Conservation (phyloP, 2,113 vertebrate genomes). For the Labeo rohita region DNA sequence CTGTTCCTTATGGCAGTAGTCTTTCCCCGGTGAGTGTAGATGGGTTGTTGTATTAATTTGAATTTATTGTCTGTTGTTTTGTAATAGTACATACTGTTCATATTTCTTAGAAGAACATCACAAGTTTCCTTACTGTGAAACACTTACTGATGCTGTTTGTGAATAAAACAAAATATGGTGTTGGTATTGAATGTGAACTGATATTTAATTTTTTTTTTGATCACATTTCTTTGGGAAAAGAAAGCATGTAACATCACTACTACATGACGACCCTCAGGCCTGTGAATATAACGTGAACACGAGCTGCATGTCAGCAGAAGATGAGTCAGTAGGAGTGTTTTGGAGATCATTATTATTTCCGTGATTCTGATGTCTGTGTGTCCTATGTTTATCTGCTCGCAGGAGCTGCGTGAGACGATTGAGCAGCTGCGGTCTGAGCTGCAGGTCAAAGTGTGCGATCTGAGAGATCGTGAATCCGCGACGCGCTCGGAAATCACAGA, state of each 20-base stretch:
- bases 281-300: too few species aligned
- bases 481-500: conserved; percentile 71
- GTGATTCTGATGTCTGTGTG: too few species aligned
- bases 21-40: neutral
- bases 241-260: too few species aligned
- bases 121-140: neutral
- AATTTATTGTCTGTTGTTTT: neutral
- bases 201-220: neutral
- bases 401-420: conserved; percentile 85
- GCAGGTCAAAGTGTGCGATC: conserved; percentile 79
- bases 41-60: too few species aligned
- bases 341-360: too few species aligned
- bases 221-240: neutral
- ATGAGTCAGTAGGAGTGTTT: too few species aligned
- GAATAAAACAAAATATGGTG: neutral
- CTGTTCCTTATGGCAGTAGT: neutral
- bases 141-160: neutral
- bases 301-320: too few species aligned
- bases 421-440: conserved; percentile 83
- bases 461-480: conserved; percentile 79
- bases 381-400: neutral
- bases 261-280: too few species aligned
- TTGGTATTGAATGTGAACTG: neutral
- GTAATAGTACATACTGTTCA: neutral
- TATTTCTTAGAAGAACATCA: neutral